Evolutionary conservation across 2,797 vertebrate species (phyloP), one percentile per base, ranked within the genome.

Genomic region (Fistularia tabacaria): DNA sequence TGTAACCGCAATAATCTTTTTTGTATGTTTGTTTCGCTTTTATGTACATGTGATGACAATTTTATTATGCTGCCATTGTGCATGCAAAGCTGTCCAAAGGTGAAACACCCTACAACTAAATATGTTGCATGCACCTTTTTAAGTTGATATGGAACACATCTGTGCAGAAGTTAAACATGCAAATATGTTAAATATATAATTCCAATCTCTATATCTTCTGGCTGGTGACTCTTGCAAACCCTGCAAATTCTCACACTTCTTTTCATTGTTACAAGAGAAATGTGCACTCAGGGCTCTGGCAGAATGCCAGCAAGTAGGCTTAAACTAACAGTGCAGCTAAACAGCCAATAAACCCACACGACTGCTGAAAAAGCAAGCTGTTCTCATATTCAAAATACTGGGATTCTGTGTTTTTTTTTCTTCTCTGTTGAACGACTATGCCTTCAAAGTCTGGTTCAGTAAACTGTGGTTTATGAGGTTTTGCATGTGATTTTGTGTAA

Each of bases 291-390:
- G 73, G 71, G 62, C 64, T 60, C 40, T 70, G 77, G 72, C 75
- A 46, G 45, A 62, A 48, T 1, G 49, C 68, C 71, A 72, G 64
- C 63, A 72, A 78, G 73, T 62, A 63, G 65, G 62, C 65, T 83
- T 76, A 68, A 62, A 68, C 60, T 55, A 68, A 67, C 62, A 54
- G 59, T 70, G 66, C 69, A 60, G 49, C 64, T 57, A 53, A 57
- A 79, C 66, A 69, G 79, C 77, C 79, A 80, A 71, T 71, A 81
- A 80, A 61, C 66, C 77, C 74, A 76, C 85, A 72, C 59, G 25
- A 54, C 37, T 63, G 59, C 76, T 73, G 59, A 73, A 76, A 71
- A 82, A 71, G 69, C 68, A 73, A 57, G 66, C 62, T 72, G 63
- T 55, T 69, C 59, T 69, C 58, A 43, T 45, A 25, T 25, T 25